Percentiles rank a stretch among this genome's conserved stretches.
Conservation (phyloP, 37 sponge, comb jelly and placozoan species). For the Hormiphora californensis region DNA sequence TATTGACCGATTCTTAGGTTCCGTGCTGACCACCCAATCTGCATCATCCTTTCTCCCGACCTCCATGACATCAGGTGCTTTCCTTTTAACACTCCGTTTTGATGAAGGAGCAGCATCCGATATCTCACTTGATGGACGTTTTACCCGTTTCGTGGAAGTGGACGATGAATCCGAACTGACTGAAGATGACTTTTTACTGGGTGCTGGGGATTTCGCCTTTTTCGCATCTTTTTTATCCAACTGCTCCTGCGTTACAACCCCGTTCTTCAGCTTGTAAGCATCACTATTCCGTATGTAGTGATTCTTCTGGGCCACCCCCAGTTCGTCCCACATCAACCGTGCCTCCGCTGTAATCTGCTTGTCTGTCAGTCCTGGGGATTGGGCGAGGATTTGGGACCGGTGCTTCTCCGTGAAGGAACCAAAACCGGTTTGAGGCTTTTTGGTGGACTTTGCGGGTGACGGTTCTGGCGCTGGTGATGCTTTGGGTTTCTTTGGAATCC, state of each 20-base stretch:
- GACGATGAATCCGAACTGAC: not conserved
- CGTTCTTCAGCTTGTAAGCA: constrained; percentile 31
- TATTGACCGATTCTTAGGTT: not conserved
- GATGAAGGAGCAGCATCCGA: not conserved
- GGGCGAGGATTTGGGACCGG: not conserved
- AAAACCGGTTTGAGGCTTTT: constrained; percentile 43
- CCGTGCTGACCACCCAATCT: constrained; percentile 12
- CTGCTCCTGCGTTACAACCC: not conserved
- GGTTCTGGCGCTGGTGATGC: not conserved
- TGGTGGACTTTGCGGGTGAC: not conserved
- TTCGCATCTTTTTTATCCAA: not conserved
- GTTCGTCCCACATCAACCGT: not conserved
- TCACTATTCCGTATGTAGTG: constrained; percentile 50
- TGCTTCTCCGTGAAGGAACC: constrained; percentile 10
- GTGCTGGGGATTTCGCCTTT: not conserved
- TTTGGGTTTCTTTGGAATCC: not conserved
- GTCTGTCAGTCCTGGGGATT: not conserved
- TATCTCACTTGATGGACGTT: not conserved
- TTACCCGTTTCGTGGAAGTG: not conserved
- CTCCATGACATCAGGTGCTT: constrained; percentile 8
- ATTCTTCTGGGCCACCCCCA: not conserved
- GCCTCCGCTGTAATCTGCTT: constrained; percentile 15
- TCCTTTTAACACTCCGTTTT: constrained; percentile 35
- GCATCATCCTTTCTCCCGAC: not conserved
- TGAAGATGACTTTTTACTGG: not conserved